Percentiles rank a stretch among this genome's conserved stretches.
phyloP scores from a whole-genome alignment of 2,888 invertebrate genomes.

The Eupsilia transversa region DNA sequence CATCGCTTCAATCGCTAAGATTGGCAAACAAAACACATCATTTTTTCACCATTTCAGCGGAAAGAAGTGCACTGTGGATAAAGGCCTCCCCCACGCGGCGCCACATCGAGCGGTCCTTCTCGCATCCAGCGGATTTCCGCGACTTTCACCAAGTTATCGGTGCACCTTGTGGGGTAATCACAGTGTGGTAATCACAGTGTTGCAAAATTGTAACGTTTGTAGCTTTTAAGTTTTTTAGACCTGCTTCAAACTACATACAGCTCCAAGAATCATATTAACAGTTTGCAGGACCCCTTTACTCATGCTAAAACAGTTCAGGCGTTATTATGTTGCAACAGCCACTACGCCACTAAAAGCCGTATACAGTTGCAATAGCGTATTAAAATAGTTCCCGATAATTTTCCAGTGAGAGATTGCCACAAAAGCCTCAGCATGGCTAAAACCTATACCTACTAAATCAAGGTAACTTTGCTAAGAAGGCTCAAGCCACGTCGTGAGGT shows the following conservation, averaged over 20 bases:
- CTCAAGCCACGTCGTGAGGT: background rate
- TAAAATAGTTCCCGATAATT: constrained; percentile 4
- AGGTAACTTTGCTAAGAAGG: background rate
- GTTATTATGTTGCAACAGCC: no score
- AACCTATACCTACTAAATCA: background rate
- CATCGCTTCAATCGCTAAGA: background rate
- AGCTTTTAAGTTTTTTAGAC: constrained; percentile 6
- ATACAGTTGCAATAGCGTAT: constrained; percentile 13
- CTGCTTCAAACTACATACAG: background rate
- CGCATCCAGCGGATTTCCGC: background rate
- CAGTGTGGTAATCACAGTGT: background rate
- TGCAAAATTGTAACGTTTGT: background rate
- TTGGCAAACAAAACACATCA: background rate
- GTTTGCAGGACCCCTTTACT: constrained; percentile 11
- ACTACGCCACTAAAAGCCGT: background rate
- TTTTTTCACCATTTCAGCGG: background rate
- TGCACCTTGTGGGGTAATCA: background rate
- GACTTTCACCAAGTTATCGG: background rate
- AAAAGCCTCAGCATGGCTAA: background rate
- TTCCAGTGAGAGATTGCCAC: background rate
- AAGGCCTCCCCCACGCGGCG: background rate
- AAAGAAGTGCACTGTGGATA: background rate
- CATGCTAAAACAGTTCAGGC: constrained; percentile 39
- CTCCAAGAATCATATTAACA: constrained; percentile 6
- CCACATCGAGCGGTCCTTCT: background rate